phyloP scores from a whole-genome alignment of 2,888 invertebrate genomes.

The Pterostichus madidus region DNA sequence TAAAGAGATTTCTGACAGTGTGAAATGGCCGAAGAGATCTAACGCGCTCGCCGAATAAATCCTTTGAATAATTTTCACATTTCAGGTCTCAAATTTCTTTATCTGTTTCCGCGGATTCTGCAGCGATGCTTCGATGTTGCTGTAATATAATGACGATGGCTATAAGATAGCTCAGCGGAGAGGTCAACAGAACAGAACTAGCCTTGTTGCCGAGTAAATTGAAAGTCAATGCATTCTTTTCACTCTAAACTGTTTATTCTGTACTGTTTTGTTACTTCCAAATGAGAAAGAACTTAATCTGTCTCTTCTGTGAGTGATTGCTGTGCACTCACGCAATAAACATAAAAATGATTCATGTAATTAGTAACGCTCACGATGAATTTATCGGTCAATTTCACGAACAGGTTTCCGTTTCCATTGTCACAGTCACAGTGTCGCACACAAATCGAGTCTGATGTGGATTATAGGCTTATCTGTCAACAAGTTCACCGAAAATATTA shows the following conservation, averaged over 20 bases:
- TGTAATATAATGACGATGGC: conserved; percentile 42
- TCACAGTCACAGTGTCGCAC: conserved; percentile 28
- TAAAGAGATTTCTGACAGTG: conserved; percentile 74
- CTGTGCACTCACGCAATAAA: conserved; percentile 23
- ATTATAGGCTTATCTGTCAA: conserved; percentile 51
- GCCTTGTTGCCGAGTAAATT: conserved; percentile 1
- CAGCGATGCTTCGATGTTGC: conserved; percentile 29
- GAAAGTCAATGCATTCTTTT: conserved; percentile 31
- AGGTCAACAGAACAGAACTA: conserved; percentile 15
- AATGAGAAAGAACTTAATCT: no score
- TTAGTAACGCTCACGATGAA: conserved; percentile 39
- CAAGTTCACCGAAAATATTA: conserved; percentile 26
- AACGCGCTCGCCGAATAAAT: conserved; percentile 71
- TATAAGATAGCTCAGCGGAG: conserved; percentile 9
- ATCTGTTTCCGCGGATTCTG: conserved; percentile 71
- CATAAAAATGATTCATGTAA: conserved; percentile 60
- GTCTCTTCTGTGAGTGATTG: no score
- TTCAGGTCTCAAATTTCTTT: conserved; percentile 76
- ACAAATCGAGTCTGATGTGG: conserved; percentile 50
- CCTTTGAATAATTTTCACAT: conserved; percentile 77
- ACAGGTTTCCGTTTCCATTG: background rate
- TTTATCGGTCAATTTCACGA: conserved; percentile 17
- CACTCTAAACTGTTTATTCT: no score
- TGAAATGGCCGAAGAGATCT: conserved; percentile 68
- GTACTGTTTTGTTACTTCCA: no score